Base-by-base conservation (phyloP, 2,888 invertebrate species). In the Amiota mariae region DNA sequence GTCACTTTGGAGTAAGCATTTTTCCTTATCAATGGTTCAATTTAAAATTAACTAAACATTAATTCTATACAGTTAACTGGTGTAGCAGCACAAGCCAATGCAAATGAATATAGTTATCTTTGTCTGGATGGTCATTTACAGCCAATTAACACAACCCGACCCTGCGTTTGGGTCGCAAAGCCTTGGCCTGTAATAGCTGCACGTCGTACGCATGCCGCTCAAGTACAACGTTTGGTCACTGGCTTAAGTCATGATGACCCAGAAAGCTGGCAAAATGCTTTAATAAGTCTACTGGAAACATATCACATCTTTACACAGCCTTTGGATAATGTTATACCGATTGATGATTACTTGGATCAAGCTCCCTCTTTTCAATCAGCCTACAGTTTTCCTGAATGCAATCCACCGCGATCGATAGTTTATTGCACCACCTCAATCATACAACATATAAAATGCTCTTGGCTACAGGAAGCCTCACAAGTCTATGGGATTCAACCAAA, bases 131-230 rank as follows among this genome's bases (percentile, higher is more conserved):
- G 95, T 0, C 92, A 93, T 12, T 91, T 92, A 80, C 92, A 92
- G 84, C 91, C 93, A 0, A 80, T 95, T 1, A 90, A 91, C 73
- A 90, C 91, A 8, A 86, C 91, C 0, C 90, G 91, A 13, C 95
- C 95, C 0, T 96, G 96, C 84, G 90, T 93, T 10, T 96, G 96
- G 96, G 92, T 95, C 13, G 91, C 93, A 1, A 92, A 94, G 80
- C 96, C 96, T 0, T 95, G 95, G 94, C 93, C 94, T 0, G 94
- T 94, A 0, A 90, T 96, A 59, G 93, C 94, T 0, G 92, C 94
- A 11, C 93, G 92, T 47, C 87, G 89, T 61, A 77, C 84, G 0
- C 87, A 88, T 79, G 92, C 93, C 0, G 90, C 90, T 72, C 90
- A 90, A 68, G 89, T 93, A 11, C 91, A 92, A 75, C 87, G 89